Conservation (phyloP, 1,140 invertebrate species). For the Spodoptera litura region DNA sequence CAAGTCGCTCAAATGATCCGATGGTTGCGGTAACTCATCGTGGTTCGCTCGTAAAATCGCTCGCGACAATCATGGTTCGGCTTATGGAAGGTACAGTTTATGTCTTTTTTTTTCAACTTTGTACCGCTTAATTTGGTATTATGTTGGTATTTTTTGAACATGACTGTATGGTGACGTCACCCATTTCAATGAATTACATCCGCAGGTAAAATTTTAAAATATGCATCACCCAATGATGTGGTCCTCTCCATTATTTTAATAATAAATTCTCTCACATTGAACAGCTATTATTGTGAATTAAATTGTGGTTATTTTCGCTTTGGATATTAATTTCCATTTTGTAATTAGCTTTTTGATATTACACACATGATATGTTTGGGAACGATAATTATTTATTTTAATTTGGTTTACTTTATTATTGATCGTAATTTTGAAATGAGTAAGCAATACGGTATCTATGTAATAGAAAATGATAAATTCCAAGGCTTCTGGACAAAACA, state of each 20-base stretch:
- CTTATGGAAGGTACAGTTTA: constrained; percentile 46
- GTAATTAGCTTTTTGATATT: constrained; percentile 8
- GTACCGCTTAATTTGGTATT: constrained; percentile 28
- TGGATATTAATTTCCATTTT: constrained; percentile 1
- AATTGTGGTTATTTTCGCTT: neutral
- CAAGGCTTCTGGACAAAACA: no score
- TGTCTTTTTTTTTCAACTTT: constrained; percentile 35
- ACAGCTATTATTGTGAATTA: constrained; percentile 4
- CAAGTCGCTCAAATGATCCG: constrained; percentile 65
- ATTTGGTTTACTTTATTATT: neutral
- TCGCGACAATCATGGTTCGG: constrained; percentile 53
- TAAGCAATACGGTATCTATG: neutral
- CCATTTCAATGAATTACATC: constrained; percentile 4
- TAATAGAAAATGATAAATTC: no score
- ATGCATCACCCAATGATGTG: neutral
- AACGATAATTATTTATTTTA: constrained; percentile 2
- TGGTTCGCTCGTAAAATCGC: constrained; percentile 61
- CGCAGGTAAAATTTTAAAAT: neutral
- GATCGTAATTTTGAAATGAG: no score
- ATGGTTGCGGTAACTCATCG: constrained; percentile 66
- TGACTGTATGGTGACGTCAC: constrained; percentile 15
- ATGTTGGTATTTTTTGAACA: constrained; percentile 5
- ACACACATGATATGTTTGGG: neutral
- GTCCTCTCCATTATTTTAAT: neutral
- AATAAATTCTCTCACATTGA: neutral